phyloP scores from a whole-genome alignment of 1,140 invertebrate genomes.

The Nasonia vitripennis region DNA sequence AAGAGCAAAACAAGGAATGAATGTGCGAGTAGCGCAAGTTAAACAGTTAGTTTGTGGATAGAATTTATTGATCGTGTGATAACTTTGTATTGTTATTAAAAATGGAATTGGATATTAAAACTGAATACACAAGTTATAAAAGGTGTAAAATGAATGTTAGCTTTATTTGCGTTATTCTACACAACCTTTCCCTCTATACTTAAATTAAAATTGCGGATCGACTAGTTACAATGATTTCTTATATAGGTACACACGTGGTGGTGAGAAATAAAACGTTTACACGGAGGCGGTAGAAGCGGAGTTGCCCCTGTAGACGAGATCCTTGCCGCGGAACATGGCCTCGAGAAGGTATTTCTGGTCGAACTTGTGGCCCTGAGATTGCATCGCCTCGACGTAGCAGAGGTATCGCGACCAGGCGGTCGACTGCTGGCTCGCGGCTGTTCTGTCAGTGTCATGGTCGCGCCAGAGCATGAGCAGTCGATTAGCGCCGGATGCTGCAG shows the following conservation, averaged over 20 bases:
- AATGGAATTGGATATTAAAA: slow-evolving; percentile 50
- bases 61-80: slow-evolving; percentile 26
- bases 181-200: too few species aligned
- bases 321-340: slow-evolving; percentile 66
- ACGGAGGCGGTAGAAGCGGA: too few species aligned
- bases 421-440: slow-evolving; percentile 61
- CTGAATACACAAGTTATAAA: slow-evolving; percentile 19
- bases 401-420: slow-evolving; percentile 68
- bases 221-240: too few species aligned
- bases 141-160: background rate
- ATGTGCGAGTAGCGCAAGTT: background rate
- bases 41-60: slow-evolving; percentile 1
- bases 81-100: slow-evolving; percentile 51
- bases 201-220: too few species aligned
- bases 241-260: too few species aligned
- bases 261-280: too few species aligned
- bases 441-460: slow-evolving; percentile 59
- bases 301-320: slow-evolving; percentile 62
- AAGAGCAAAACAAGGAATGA: slow-evolving; percentile 23
- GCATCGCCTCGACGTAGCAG: slow-evolving; percentile 61
- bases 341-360: slow-evolving; percentile 65
- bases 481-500: background rate
- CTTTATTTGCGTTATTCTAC: background rate
- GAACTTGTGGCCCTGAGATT: slow-evolving; percentile 61
- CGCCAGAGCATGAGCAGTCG: slow-evolving; percentile 57